These are phyloP conservation scores for Pachydiplax longipennis DNA, from an alignment of 2,888 invertebrate species.

Conservation along the genomic window DNA sequence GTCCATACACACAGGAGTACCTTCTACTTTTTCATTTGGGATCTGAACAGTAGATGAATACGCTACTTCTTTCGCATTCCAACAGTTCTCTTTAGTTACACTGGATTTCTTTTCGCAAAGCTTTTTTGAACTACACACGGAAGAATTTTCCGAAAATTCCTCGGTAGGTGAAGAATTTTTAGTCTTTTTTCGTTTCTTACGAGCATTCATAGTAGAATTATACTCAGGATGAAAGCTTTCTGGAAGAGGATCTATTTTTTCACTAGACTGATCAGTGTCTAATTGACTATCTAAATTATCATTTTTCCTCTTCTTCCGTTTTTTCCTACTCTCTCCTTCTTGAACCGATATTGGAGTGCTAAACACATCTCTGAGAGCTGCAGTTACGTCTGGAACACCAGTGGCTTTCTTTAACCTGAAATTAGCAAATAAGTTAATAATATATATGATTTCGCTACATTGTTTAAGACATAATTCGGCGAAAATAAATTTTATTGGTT, in stretches of 20 bases:
- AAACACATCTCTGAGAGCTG: background rate
- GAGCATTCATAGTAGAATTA: background rate
- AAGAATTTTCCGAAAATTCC: background rate
- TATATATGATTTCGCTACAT: no score
- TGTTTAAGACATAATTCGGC: background rate
- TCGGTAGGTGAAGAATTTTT: background rate
- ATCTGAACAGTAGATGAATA: background rate
- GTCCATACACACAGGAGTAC: background rate
- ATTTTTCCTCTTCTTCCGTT: background rate
- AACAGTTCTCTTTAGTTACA: background rate
- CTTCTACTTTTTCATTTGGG: background rate
- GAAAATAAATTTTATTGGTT: background rate
- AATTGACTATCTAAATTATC: background rate
- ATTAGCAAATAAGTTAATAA: background rate
- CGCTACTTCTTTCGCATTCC: background rate
- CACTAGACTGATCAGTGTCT: background rate
- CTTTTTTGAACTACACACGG: background rate
- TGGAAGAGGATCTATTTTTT: background rate
- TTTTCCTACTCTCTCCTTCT: background rate
- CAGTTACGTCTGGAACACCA: background rate
- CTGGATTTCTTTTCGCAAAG: background rate
- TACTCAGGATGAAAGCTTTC: background rate
- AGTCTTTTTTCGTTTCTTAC: background rate
- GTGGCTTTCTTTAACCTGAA: background rate
- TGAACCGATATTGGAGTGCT: background rate